Percentiles rank a stretch among this genome's conserved stretches.
These are phyloP conservation scores for Serrognathus titanus DNA, from an alignment of 2,888 invertebrate genomes.

Conservation along the genomic window DNA sequence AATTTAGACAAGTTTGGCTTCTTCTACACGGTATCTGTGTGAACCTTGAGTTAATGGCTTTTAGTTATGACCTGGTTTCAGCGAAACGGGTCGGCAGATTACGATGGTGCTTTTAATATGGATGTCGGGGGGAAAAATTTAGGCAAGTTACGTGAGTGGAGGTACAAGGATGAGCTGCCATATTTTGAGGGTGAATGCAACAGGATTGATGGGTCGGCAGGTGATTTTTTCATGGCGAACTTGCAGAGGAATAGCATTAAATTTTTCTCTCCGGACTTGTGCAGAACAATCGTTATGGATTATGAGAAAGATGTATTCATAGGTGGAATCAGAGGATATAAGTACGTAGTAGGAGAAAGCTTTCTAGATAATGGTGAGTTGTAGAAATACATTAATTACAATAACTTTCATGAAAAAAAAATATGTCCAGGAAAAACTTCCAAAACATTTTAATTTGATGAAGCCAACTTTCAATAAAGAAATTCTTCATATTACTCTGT, in stretches of 20 bases:
- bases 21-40: constrained; percentile 65
- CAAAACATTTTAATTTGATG: not conserved
- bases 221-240: constrained; percentile 76
- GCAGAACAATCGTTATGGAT: constrained; percentile 64
- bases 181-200: constrained; percentile 57
- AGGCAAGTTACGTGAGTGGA: constrained; percentile 72
- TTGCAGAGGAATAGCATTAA: constrained; percentile 54
- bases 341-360: constrained; percentile 61
- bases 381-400: no score
- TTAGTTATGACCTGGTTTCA: constrained; percentile 38
- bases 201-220: constrained; percentile 67
- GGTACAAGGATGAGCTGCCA: constrained; percentile 58
- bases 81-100: constrained; percentile 72
- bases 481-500: no score
- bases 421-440: no score
- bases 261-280: constrained; percentile 73
- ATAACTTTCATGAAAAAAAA: no score
- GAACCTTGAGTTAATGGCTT: no score
- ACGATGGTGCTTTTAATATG: constrained; percentile 75
- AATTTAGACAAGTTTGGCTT: constrained; percentile 79
- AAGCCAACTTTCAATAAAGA: no score
- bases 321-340: constrained; percentile 62
- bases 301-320: constrained; percentile 57
- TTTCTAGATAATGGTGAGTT: constrained; percentile 65
- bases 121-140: constrained; percentile 69